Percentiles rank a stretch among this genome's conserved stretches.
Conservation (phyloP, 2,888 invertebrate genomes). For the Megastigmus dorsalis region DNA sequence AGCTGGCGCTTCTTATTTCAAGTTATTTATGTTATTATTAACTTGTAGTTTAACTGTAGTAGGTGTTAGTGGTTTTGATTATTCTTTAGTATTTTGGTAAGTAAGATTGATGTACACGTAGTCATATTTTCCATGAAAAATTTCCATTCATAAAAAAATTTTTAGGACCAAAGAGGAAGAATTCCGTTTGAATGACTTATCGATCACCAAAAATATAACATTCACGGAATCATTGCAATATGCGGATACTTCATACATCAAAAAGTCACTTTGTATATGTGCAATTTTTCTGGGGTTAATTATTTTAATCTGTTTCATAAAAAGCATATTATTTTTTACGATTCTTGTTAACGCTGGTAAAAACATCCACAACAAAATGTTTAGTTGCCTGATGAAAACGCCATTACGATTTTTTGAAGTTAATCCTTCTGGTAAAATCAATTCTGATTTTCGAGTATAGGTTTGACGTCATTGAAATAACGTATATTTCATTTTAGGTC, state of each 20-base stretch:
- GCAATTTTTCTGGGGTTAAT: too few species aligned
- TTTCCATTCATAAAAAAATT: too few species aligned
- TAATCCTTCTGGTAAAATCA: conserved; percentile 59
- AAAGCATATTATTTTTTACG: conserved; percentile 84
- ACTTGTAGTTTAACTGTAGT: too few species aligned
- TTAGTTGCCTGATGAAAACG: conserved; percentile 83
- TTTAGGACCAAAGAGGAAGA: conserved; percentile 83
- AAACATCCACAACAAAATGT: conserved; percentile 85
- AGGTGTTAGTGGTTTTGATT: too few species aligned
- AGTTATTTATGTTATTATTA: too few species aligned
- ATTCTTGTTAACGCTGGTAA: conserved; percentile 78
- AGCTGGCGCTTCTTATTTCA: too few species aligned
- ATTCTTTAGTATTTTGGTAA: too few species aligned
- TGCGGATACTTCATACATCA: conserved; percentile 69
- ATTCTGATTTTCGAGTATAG: neutral
- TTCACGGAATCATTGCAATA: neutral
- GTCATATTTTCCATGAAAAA: too few species aligned
- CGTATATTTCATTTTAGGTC: conserved; percentile 75
- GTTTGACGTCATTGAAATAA: neutral
- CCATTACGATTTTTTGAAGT: conserved; percentile 90
- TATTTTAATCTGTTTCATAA: conserved; percentile 79
- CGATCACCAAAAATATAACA: conserved; percentile 6
- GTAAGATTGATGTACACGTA: too few species aligned
- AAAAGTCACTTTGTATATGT: too few species aligned
- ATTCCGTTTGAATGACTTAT: conserved; percentile 71